A percentile compares a stretch with the other conserved stretches of the same genome.
These are phyloP conservation scores for Meloidogyne exigua DNA, from an alignment of 1,140 invertebrate genomes.

Conservation along the genomic window DNA sequence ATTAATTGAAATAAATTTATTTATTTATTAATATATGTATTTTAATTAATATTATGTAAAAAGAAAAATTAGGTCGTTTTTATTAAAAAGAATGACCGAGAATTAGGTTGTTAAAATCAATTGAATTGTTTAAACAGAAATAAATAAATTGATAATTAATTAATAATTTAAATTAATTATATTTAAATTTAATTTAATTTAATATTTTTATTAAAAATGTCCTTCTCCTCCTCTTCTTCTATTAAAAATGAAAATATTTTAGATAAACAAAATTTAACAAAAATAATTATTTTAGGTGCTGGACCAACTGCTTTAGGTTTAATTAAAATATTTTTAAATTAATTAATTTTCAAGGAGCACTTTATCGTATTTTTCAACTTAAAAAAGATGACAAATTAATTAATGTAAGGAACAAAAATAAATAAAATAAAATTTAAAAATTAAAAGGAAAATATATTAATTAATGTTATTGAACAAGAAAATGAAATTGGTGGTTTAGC, in stretches of 20 bases:
- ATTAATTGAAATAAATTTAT: no score
- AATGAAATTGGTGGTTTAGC: slow-evolving; percentile 42
- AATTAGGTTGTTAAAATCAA: no score
- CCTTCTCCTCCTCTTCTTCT: no score
- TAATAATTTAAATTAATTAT: no score
- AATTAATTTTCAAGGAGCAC: neutral
- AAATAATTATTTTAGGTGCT: slow-evolving; percentile 14
- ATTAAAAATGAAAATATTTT: neutral
- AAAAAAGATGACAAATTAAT: neutral
- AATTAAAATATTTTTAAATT: neutral
- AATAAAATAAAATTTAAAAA: neutral
- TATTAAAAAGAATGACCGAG: no score
- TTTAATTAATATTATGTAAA: no score
- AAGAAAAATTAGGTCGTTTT: no score
- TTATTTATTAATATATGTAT: no score
- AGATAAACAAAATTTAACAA: neutral
- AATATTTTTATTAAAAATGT: no score
- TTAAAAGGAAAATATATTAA: slow-evolving; percentile 1
- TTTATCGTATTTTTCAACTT: neutral
- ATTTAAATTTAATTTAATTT: no score
- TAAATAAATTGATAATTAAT: no score
- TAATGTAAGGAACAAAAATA: neutral
- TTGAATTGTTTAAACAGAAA: no score
- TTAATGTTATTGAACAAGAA: slow-evolving; percentile 39
- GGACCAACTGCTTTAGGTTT: slow-evolving; percentile 13